A percentile compares a stretch with the other conserved stretches of the same genome.
phyloP scores from a whole-genome alignment of 2,888 invertebrate genomes.

The Girardia tigrina region DNA sequence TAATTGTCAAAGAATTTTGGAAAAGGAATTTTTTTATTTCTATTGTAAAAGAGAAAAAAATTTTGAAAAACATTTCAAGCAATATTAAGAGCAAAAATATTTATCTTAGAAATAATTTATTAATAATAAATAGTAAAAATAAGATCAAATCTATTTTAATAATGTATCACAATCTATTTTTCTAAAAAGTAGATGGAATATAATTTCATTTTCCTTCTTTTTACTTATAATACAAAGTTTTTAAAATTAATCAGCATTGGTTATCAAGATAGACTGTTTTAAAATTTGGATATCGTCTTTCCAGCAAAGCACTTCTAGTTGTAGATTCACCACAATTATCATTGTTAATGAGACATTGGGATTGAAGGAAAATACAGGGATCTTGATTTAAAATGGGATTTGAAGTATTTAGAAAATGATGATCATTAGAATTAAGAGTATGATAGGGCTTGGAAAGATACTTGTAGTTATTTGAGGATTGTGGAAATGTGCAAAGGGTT shows the following conservation, averaged over 20 bases:
- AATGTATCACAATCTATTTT: conserved; percentile 1
- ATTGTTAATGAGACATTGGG: conserved; percentile 9
- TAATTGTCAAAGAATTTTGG: too few relatives aligned
- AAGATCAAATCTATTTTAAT: conserved; percentile 4
- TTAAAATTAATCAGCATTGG: conserved; percentile 4
- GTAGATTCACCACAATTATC: conserved; percentile 3
- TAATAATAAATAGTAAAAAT: not conserved
- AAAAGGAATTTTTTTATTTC: too few relatives aligned
- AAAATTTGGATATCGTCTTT: conserved; percentile 17
- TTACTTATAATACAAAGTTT: too few relatives aligned
- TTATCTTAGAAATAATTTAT: not conserved
- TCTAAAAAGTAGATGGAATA: not conserved
- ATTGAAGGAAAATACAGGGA: not conserved
- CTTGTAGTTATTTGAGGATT: not conserved
- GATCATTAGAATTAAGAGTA: not conserved
- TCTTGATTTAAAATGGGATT: not conserved
- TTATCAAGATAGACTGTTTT: not conserved
- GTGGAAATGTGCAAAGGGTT: not conserved
- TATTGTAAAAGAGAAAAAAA: too few relatives aligned
- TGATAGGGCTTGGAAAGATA: conserved; percentile 8
- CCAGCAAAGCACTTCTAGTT: conserved; percentile 4
- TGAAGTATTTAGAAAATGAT: not conserved
- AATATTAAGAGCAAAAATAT: too few relatives aligned
- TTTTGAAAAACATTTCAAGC: too few relatives aligned
- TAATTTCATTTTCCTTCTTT: too few relatives aligned